Evolutionary conservation across 2,113 vertebrate species (phyloP), one percentile per base, ranked within the genome.

Genomic region (Antechinus flavipes): DNA sequence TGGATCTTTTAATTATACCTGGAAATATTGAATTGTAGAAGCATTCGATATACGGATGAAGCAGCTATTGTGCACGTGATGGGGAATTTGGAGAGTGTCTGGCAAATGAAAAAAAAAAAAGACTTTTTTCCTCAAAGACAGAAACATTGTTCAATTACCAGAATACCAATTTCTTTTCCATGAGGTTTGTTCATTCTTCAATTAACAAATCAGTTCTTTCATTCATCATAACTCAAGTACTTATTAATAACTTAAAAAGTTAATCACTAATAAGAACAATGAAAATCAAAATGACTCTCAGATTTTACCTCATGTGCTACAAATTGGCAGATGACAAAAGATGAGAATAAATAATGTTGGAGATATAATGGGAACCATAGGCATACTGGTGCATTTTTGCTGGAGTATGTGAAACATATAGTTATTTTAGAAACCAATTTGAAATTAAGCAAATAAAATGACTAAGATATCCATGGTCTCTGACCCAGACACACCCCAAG

Each of bases 71-170:
- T 96, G 0, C 92, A 23, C 0, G 98, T 98, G 90, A 99, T 95
- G 1, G 99, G 99, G 95, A 98, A 99, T 91, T 96, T 98, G 93
- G 98, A 98, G 19, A 99, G 97, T 25, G 98, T 98, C 99, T 99
- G 58, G 68, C 90, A 89, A 95, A 90, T 90, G 27, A 93, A 90
- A 91, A 97, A n/a, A 93, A 54, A 94, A 93, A 24, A 90, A 49
- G 16, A 93, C 90, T 46, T 90, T 50, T 84, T 84, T 90, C 22
- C 76, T 16, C 8, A 47, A 94, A 58, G 8, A 11, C 27, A 53
- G 92, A 94, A 94, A 84, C 24, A 49, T 27, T 23, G 24, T 12
- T 42, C 25, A 42, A 14, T 52, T 23, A 94, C 91, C 76, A 68
- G 12, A 47, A 58, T 54, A 90, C 68, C 96, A 30, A 93, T 93